Conservation (phyloP, 2,113 vertebrate genomes). For the Amazona vittata region DNA sequence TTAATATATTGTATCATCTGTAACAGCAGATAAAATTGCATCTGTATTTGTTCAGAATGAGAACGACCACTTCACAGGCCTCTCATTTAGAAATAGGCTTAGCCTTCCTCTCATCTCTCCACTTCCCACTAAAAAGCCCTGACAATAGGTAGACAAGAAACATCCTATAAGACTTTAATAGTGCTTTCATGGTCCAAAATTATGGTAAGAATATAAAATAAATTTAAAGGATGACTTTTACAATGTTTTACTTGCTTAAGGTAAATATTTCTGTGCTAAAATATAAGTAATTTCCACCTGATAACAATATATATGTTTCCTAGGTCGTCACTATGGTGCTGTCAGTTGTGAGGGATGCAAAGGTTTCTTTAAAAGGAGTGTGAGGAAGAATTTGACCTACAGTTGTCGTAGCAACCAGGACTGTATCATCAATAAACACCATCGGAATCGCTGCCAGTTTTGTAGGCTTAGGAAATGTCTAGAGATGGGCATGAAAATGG, state of each 20-base stretch:
- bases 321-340: slow-evolving; percentile 97
- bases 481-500: slow-evolving; percentile 99
- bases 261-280: not conserved
- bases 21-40: not conserved
- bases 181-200: not conserved
- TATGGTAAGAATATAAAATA: not conserved
- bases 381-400: slow-evolving; percentile 95
- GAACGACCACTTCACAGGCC: not conserved
- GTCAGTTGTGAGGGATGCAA: slow-evolving; percentile 99
- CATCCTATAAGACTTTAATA: not conserved
- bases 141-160: not conserved
- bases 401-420: slow-evolving; percentile 98
- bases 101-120: not conserved
- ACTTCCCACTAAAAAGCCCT: not conserved
- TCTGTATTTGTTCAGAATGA: not conserved
- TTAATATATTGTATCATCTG: not conserved
- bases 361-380: slow-evolving; percentile 98
- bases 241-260: not conserved
- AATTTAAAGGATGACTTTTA: not conserved
- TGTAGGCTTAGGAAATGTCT: slow-evolving; percentile 96
- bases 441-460: slow-evolving; percentile 98
- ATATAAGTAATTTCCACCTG: not conserved
- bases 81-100: not conserved
- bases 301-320: not conserved
- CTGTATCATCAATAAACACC: slow-evolving; percentile 98